Conservation (phyloP, 2,888 invertebrate genomes). For the Eustalomyia histrio region DNA sequence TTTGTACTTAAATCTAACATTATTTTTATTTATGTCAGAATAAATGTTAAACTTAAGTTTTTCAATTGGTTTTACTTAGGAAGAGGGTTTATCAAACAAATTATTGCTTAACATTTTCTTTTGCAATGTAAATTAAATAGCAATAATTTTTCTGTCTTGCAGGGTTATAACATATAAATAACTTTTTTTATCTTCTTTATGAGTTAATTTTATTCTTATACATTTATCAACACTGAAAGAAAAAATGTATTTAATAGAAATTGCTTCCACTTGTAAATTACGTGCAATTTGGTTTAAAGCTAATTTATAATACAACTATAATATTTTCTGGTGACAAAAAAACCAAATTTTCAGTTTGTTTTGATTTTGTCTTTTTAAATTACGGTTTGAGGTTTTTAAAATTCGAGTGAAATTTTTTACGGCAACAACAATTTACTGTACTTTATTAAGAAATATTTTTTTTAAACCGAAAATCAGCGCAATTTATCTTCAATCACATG, state of each 20-base stretch:
- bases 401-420: no score
- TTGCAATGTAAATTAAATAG: neutral
- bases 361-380: no score
- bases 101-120: neutral
- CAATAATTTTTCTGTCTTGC: neutral
- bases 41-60: conserved; percentile 14
- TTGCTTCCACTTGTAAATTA: no score
- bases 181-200: neutral
- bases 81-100: neutral
- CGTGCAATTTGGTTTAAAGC: no score
- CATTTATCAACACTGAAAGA: neutral
- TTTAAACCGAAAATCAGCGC: no score
- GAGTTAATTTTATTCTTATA: neutral
- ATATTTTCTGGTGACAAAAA: no score
- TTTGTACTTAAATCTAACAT: neutral
- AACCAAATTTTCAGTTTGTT: no score
- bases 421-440: no score
- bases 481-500: no score
- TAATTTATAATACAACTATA: no score
- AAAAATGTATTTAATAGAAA: neutral
- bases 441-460: no score
- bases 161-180: neutral
- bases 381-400: no score
- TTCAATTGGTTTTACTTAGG: neutral
- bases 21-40: neutral